Evolutionary conservation across 2,888 invertebrate genomes (phyloP), one percentile per base, ranked within the genome.

Genomic region (Drosophila merina): DNA sequence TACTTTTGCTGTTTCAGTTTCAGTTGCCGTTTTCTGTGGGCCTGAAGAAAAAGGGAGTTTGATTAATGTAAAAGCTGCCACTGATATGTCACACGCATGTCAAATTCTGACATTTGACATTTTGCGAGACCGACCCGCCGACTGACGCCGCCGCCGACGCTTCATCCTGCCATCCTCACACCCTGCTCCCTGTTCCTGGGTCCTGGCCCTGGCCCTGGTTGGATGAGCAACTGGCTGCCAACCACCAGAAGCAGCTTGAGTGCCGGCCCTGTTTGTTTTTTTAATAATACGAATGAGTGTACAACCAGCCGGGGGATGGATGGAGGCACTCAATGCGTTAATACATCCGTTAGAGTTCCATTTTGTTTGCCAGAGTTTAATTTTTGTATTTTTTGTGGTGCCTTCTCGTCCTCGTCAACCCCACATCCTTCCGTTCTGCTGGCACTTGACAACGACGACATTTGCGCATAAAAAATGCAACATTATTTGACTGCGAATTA

Each of bases 31-130:
- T 55, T 54, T 40, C 58, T 54, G 69, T 70, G 71, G 51, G 47
- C 51, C 63, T 69, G 75, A 77, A 86, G 84, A 89, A 91, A 86
- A 89, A 89, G 90, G 87, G 91, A 91, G 90, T 91, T 92, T 92
- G 92, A 92, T 92, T 92, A 92, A 92, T 92, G 92, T 91, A 91
- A 85, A 89, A 90, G 90, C 91, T 92, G 92, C 92, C 92, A 91
- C 91, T 92, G 91, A 92, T 92, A 91, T 91, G 92, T 92, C 92
- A 91, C 91, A 92, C 89, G 91, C 91, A 92, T 91, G 91, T 92
- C 92, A 92, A 91, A 90, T 89, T 88, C 86, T 92, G 92, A 92
- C 92, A 90, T 91, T 91, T 92, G 92, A 92, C 92, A 91, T 91
- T 91, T 90, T 88, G 83, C 81, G 74, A 77, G 83, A 62, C 64